Evolutionary conservation across 1,140 invertebrate species (phyloP), one percentile per base, ranked within the genome.

Genomic region (Whitmania pigra): DNA sequence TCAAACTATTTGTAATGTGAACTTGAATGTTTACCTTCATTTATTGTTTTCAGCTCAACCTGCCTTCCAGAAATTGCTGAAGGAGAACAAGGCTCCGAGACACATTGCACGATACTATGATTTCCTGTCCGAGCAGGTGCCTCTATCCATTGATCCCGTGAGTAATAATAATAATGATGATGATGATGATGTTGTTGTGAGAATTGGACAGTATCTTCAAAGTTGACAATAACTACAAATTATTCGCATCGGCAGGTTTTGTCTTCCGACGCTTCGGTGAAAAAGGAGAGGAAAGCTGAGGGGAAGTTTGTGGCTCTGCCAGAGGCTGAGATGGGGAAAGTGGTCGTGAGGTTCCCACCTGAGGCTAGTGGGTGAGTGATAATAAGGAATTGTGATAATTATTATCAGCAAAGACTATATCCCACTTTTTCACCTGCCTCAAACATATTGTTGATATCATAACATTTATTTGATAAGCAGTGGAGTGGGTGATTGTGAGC

Each of bases 281-380:
- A 60, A 29, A 75, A 80, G 78, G 71, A 78, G 20, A 79, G 78
- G 72, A 85, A 85, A 76, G 87, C 88, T 77, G 92, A 95, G 80
- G 95, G 94, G 36, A 97, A 97, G 84, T 99, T 97, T 84, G 87
- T 97, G 72, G 94, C 99, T 53, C 84, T 99, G 53, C 93, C 93
- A 11, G 92, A 91, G 68, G 95, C 94, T 68, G 91, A 97, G 82
- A 90, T 91, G 86, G 95, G 94, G 57, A 92, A 97, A 84, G 93
- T 91, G 63, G 82, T 98, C 49, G 88, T 99, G 0, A 85, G 97
- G 76, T 99, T 99, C 82, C 97, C 97, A 57, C 97, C 97, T 69
- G 97, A 99, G 85, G 97, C 97, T 40, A 95, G 92, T 77, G 94
- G 93, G 84, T 92, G 85, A 80, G 81, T 76, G 13, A 57, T 20